Evolutionary conservation across 1,140 invertebrate genomes (phyloP).

Genomic region (Watersipora subatra): DNA sequence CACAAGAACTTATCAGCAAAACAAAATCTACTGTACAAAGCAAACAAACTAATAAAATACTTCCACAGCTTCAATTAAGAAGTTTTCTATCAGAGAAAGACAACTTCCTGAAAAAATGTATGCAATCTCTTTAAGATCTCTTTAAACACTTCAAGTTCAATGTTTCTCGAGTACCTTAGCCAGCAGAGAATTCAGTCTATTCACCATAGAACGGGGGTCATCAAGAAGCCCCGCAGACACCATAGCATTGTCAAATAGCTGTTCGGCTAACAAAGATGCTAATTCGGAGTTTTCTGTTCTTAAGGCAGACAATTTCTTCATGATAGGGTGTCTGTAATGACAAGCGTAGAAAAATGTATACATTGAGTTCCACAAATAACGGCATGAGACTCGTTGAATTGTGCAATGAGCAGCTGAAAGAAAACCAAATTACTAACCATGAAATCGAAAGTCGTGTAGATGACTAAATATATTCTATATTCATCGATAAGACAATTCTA

Average conservation of each 20-base stretch:
- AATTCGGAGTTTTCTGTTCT: slow-evolving; percentile 60
- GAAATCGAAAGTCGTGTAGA: too few relatives aligned
- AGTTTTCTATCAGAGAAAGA: too few relatives aligned
- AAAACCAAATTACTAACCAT: too few relatives aligned
- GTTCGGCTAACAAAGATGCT: slow-evolving; percentile 68
- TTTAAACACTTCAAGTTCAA: too few relatives aligned
- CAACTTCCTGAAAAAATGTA: too few relatives aligned
- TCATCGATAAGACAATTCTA: too few relatives aligned
- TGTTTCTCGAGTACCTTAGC: slow-evolving; percentile 58
- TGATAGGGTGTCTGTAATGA: slow-evolving; percentile 62
- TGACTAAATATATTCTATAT: too few relatives aligned
- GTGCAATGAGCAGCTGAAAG: neutral
- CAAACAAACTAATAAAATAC: too few relatives aligned
- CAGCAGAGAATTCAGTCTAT: slow-evolving; percentile 72
- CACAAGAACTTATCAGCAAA: too few relatives aligned
- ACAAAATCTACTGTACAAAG: too few relatives aligned
- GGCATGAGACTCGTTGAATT: neutral
- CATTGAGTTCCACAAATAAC: neutral
- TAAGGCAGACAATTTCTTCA: slow-evolving; percentile 70
- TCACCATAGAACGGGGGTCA: slow-evolving; percentile 70
- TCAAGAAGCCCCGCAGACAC: slow-evolving; percentile 83
- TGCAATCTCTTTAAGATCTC: too few relatives aligned
- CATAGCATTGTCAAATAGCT: slow-evolving; percentile 87
- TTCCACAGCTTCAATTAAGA: too few relatives aligned
- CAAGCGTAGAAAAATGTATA: slow-evolving; percentile 7